Evolutionary conservation across 2,888 invertebrate species (phyloP).

Genomic region (Stegophylla sp.): DNA sequence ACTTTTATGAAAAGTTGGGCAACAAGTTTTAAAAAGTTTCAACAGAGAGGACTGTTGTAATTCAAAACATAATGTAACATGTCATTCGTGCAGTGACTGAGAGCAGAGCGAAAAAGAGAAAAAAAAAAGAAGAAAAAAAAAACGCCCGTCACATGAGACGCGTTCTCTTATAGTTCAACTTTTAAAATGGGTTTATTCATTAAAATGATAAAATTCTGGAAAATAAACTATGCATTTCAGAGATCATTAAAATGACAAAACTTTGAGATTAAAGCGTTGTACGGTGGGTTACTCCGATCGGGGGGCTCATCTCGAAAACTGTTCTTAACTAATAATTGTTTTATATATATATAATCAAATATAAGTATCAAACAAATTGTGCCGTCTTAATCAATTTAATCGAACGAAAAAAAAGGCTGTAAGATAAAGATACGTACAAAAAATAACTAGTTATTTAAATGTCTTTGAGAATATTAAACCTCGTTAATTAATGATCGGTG

Average conservation of each 20-base stretch:
- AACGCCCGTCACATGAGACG: slow-evolving; percentile 38
- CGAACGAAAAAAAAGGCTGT: too few relatives aligned
- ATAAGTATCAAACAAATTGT: slow-evolving; percentile 1
- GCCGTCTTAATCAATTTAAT: slow-evolving; percentile 8
- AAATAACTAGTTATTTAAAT: too few relatives aligned
- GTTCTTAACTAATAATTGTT: slow-evolving; percentile 20
- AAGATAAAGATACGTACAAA: too few relatives aligned
- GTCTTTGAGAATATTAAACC: neutral
- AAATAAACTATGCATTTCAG: slow-evolving; percentile 24
- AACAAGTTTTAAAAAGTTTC: slow-evolving; percentile 46
- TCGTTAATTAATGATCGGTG: too few relatives aligned
- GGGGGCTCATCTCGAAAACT: neutral
- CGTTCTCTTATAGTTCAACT: neutral
- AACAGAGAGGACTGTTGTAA: slow-evolving; percentile 17
- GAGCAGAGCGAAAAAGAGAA: slow-evolving; percentile 1
- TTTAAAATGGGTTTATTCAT: slow-evolving; percentile 41
- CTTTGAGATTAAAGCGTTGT: slow-evolving; percentile 5
- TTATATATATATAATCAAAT: neutral
- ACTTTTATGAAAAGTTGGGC: slow-evolving; percentile 26
- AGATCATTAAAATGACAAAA: slow-evolving; percentile 24
- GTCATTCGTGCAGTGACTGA: slow-evolving; percentile 25
- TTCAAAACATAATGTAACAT: slow-evolving; percentile 34
- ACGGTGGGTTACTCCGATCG: neutral
- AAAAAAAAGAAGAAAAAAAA: slow-evolving; percentile 27
- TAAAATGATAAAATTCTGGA: slow-evolving; percentile 33